Conservation (phyloP, 1,140 invertebrate genomes). For the Danaus plexippus region DNA sequence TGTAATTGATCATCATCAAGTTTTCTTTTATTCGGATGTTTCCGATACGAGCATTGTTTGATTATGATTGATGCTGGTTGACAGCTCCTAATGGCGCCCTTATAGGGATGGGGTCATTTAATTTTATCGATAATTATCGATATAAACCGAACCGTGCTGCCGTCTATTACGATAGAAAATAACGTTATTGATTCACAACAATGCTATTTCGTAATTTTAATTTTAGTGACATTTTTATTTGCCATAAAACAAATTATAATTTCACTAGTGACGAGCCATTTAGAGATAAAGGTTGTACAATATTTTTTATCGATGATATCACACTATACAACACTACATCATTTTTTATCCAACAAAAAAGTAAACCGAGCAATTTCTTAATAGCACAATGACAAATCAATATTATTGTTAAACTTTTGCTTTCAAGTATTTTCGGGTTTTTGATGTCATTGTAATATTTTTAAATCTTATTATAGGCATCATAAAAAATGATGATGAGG, state of each 20-base stretch:
- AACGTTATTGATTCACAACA: too few species aligned
- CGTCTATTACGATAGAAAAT: too few species aligned
- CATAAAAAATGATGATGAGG: too few species aligned
- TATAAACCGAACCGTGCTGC: neutral
- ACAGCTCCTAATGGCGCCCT: conserved; percentile 33
- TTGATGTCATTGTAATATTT: conserved; percentile 1
- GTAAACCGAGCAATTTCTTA: conserved; percentile 31
- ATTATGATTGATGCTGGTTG: conserved; percentile 40
- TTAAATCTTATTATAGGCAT: too few species aligned
- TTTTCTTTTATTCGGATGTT: conserved; percentile 31
- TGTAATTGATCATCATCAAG: conserved; percentile 8
- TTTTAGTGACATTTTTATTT: neutral
- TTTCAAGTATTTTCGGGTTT: conserved; percentile 17
- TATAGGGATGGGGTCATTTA: conserved; percentile 15
- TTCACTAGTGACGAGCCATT: too few species aligned
- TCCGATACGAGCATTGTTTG: conserved; percentile 26
- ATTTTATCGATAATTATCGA: conserved; percentile 13
- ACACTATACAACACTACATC: conserved; percentile 14
- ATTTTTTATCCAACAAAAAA: conserved; percentile 18
- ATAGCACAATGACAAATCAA: conserved; percentile 38
- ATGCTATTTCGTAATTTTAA: too few species aligned
- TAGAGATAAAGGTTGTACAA: too few species aligned
- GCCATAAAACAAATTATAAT: neutral
- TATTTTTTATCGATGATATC: conserved; percentile 4
- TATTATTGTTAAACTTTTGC: conserved; percentile 21